Percentiles rank a stretch among this genome's conserved stretches.
phyloP scores from a whole-genome alignment of 2,113 vertebrate species.

The Actenoides lindsayi region DNA sequence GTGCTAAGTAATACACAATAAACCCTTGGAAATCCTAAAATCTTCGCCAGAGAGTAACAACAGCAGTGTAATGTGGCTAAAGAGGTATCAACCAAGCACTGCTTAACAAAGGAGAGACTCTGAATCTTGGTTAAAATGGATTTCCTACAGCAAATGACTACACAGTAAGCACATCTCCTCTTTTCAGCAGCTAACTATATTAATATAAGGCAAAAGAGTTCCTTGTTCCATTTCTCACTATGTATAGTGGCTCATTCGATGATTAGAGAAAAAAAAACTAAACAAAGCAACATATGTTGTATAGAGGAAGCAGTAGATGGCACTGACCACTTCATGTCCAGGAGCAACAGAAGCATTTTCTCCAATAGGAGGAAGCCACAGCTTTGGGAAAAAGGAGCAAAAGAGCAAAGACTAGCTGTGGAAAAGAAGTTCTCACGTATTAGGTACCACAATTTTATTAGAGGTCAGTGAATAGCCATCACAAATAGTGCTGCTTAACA shows the following conservation, averaged over 20 bases:
- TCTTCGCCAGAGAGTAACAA: not conserved
- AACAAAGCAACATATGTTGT: not conserved
- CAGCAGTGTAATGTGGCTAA: not conserved
- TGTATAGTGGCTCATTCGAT: not conserved
- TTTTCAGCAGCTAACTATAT: not conserved
- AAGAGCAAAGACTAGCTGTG: not conserved
- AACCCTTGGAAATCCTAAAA: not conserved
- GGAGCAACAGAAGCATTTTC: not conserved
- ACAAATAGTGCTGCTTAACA: not conserved
- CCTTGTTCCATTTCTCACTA: not conserved
- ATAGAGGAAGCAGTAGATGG: not conserved
- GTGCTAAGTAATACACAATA: not conserved
- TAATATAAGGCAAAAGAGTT: not conserved
- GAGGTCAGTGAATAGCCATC: not conserved
- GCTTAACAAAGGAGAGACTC: not conserved
- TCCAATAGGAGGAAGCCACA: not conserved
- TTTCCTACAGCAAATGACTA: not conserved
- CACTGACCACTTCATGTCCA: not conserved
- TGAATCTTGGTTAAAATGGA: not conserved
- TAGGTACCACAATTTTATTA: not conserved
- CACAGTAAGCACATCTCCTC: not conserved
- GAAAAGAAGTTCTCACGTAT: accelerated
- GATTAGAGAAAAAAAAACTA: not conserved
- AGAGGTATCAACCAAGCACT: not conserved
- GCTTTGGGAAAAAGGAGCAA: not conserved